A percentile compares a stretch with the other conserved stretches of the same genome.
Evolutionary conservation across 2,888 invertebrate species (phyloP).

Genomic region (Aphidius colemani): DNA sequence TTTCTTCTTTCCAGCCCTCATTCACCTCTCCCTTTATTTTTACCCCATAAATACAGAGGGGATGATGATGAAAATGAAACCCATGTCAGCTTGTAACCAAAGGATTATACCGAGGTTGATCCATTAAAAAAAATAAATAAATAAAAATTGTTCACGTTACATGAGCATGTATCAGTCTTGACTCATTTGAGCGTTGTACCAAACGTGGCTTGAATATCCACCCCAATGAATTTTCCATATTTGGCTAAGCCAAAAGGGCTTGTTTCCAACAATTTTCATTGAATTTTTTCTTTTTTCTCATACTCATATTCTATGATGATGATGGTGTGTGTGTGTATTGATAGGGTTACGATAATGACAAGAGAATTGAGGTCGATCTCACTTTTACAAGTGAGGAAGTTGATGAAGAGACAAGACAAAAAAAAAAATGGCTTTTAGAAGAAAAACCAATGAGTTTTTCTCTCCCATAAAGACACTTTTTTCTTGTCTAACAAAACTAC

Average conservation of each 20-base stretch:
- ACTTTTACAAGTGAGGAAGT: background rate
- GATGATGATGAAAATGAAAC: constrained; percentile 28
- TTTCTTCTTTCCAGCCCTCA: constrained; percentile 1
- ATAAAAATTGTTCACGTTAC: constrained; percentile 3
- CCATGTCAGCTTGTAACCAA: constrained; percentile 26
- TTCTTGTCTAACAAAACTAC: no score
- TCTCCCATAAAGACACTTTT: background rate
- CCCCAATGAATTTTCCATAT: constrained; percentile 26
- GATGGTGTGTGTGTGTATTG: no score
- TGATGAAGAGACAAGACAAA: no score
- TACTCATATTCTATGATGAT: no score
- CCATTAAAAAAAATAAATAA: background rate
- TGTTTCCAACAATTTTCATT: background rate
- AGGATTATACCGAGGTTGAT: constrained; percentile 24
- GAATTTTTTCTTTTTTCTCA: background rate
- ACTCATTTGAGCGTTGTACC: constrained; percentile 10
- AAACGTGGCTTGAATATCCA: constrained; percentile 31
- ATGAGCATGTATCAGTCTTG: background rate
- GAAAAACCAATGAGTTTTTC: background rate
- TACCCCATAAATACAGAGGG: background rate
- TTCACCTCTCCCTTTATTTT: background rate
- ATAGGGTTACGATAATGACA: background rate
- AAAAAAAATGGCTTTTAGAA: no score
- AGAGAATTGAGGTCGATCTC: constrained; percentile 12
- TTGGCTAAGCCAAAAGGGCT: constrained; percentile 13